Percentiles rank a stretch among this genome's conserved stretches.
Conservation (phyloP, 1,140 invertebrate genomes). For the Homalodisca vitripennis region DNA sequence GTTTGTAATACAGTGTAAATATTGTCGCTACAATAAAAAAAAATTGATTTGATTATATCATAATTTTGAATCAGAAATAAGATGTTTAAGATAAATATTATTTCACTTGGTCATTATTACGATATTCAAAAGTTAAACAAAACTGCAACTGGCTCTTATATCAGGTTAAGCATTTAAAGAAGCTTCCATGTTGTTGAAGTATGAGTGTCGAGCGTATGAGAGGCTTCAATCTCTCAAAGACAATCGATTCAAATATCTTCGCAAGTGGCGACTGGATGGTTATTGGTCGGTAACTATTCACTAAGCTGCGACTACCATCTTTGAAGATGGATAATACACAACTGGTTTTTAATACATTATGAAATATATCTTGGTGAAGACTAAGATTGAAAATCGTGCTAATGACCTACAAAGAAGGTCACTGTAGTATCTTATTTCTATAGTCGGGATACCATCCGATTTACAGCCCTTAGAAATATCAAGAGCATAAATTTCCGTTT, state of each 20-base stretch:
- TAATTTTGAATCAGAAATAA: too few species aligned
- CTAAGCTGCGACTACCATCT: neutral
- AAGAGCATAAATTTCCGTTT: too few species aligned
- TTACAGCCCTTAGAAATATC: too few species aligned
- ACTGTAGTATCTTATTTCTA: neutral
- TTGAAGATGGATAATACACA: neutral
- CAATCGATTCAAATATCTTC: neutral
- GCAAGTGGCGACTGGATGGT: neutral
- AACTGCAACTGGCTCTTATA: too few species aligned
- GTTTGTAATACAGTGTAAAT: too few species aligned
- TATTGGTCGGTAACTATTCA: neutral
- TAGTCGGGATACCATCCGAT: neutral
- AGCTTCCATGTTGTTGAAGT: neutral
- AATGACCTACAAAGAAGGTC: neutral
- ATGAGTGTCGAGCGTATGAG: neutral
- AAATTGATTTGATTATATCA: too few species aligned
- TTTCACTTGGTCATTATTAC: too few species aligned
- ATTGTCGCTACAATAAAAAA: too few species aligned
- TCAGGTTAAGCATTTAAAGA: neutral
- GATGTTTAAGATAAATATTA: too few species aligned
- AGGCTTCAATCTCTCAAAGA: neutral
- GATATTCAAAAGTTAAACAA: too few species aligned
- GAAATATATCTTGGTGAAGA: neutral
- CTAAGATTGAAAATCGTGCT: conserved; percentile 4
- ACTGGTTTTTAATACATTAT: neutral